Percentiles rank a stretch among this genome's conserved stretches.
Evolutionary conservation across 2,113 vertebrate genomes (phyloP).

Genomic region (Pteronura brasiliensis): DNA sequence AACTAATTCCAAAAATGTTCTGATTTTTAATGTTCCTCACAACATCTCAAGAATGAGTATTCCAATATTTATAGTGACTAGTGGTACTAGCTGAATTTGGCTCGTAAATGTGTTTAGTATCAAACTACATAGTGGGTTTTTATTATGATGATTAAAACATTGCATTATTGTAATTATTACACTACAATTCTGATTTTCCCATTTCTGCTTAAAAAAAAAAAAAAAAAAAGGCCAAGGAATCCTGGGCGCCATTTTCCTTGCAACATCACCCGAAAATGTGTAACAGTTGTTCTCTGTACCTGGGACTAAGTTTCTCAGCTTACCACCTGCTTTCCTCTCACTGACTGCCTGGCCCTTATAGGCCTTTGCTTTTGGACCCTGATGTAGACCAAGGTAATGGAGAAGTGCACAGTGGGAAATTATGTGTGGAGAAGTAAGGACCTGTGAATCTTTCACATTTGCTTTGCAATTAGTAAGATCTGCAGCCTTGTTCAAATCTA

Average conservation of each 20-base stretch:
- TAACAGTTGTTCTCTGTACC: background rate
- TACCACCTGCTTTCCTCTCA: background rate
- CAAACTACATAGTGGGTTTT: background rate
- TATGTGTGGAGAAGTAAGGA: background rate
- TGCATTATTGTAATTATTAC: background rate
- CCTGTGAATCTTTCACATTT: background rate
- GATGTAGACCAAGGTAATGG: rapidly evolving
- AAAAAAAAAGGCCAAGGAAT: background rate
- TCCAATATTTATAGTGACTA: background rate
- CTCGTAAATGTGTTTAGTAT: background rate
- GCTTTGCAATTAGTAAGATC: background rate
- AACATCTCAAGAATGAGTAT: background rate
- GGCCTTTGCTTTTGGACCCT: background rate
- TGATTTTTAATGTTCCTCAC: background rate
- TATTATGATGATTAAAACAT: background rate
- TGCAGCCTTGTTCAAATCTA: background rate
- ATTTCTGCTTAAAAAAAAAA: background rate
- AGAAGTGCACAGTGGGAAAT: no score
- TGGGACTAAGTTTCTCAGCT: no score
- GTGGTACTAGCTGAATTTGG: background rate
- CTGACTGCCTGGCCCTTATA: no score
- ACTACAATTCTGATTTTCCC: background rate
- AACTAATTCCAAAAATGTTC: background rate
- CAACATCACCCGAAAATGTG: background rate
- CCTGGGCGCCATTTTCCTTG: background rate